Evolutionary conservation across 2,888 invertebrate genomes (phyloP).

Genomic region (Synergus gifuensis): DNA sequence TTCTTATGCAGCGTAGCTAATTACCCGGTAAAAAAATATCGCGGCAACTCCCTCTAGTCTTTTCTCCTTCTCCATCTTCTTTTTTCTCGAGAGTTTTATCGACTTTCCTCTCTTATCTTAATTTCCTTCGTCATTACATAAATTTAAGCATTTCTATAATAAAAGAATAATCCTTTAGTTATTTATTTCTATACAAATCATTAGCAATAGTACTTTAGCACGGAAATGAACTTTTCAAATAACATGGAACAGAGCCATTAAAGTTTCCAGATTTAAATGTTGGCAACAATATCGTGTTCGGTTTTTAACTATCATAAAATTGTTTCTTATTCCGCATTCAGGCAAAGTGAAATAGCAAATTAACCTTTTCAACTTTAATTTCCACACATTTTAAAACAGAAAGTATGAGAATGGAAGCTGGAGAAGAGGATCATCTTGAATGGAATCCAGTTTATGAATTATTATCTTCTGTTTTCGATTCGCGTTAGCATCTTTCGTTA

Average conservation of each 20-base stretch:
- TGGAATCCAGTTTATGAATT: slow-evolving; percentile 12
- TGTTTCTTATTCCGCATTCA: too few species aligned
- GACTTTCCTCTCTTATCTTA: not conserved
- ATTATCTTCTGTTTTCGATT: slow-evolving; percentile 46
- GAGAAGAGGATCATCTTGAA: not conserved
- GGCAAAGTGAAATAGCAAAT: too few species aligned
- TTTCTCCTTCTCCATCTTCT: slow-evolving; percentile 32
- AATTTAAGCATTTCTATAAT: slow-evolving; percentile 8
- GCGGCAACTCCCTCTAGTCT: slow-evolving; percentile 43
- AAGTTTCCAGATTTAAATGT: too few species aligned
- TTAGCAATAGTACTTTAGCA: too few species aligned
- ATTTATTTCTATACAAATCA: too few species aligned
- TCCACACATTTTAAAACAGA: too few species aligned
- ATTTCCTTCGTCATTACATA: not conserved
- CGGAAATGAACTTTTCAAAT: too few species aligned
- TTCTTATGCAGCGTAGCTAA: slow-evolving; percentile 72
- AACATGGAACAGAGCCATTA: too few species aligned
- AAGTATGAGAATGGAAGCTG: not conserved
- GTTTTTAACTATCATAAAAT: too few species aligned
- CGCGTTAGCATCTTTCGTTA: slow-evolving; percentile 56
- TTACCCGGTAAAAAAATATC: slow-evolving; percentile 59
- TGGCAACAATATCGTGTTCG: too few species aligned
- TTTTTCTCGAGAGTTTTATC: not conserved
- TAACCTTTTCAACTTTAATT: too few species aligned
- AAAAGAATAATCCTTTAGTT: not conserved